Conservation (phyloP, 2,113 vertebrate genomes). For the Calypte anna region DNA sequence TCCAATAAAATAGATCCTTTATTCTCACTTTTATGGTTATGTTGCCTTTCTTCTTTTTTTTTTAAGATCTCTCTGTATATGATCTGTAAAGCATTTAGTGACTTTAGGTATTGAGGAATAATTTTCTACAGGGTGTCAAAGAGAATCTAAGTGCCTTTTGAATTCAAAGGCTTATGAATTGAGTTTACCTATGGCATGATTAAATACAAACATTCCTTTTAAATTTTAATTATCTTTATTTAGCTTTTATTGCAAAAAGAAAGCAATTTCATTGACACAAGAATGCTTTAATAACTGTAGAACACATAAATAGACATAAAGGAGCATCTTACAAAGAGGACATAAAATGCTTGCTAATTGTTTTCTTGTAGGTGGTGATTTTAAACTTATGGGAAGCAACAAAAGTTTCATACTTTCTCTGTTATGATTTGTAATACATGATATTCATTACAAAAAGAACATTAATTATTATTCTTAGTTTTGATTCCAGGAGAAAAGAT, state of each 20-base stretch:
- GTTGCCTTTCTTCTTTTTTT: background rate
- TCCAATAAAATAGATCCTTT: background rate
- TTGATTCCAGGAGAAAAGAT: background rate
- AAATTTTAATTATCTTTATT: background rate
- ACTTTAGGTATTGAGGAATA: background rate
- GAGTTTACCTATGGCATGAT: background rate
- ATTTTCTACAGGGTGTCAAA: background rate
- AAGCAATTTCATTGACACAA: background rate
- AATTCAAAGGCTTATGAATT: background rate
- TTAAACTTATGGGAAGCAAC: background rate
- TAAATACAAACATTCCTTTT: background rate
- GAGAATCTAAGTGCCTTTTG: background rate
- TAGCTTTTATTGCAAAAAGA: background rate
- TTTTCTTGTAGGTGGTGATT: background rate
- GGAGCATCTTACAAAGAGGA: background rate
- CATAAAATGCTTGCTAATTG: background rate
- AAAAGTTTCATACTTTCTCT: background rate
- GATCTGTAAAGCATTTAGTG: background rate
- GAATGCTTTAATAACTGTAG: background rate
- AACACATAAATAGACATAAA: background rate
- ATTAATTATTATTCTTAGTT: background rate
- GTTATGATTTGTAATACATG: background rate
- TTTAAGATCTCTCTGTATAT: background rate
- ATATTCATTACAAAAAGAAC: background rate
- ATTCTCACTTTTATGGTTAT: background rate